These are phyloP conservation scores for Myzus persicae DNA, from an alignment of 1,140 invertebrate species.

Conservation along the genomic window DNA sequence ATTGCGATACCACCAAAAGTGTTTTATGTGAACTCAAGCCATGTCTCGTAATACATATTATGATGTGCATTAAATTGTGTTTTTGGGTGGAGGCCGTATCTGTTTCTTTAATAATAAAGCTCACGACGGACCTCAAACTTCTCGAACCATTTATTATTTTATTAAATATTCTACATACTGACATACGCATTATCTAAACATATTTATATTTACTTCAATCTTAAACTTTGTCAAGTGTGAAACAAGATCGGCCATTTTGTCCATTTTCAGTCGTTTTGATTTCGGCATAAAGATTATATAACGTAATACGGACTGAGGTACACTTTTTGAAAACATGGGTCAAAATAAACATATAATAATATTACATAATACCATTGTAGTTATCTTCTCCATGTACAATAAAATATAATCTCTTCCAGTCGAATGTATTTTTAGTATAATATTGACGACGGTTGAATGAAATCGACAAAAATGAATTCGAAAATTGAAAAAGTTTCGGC, in stretches of 20 bases:
- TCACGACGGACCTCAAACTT: neutral
- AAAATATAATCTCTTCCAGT: neutral
- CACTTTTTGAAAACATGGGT: neutral
- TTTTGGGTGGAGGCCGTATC: neutral
- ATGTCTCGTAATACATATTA: no score
- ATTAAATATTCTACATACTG: neutral
- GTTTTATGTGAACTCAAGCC: neutral
- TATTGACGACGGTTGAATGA: neutral
- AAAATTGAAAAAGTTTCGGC: no score
- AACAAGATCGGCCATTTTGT: neutral
- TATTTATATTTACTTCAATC: neutral
- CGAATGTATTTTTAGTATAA: neutral
- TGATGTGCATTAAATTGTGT: neutral
- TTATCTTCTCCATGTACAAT: neutral
- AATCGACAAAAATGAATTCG: no score
- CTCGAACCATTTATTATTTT: neutral
- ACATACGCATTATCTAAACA: neutral
- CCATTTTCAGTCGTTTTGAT: neutral
- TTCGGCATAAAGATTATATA: neutral
- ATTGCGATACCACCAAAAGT: no score
- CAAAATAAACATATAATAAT: neutral
- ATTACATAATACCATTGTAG: neutral
- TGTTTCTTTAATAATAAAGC: neutral
- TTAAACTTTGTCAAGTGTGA: neutral
- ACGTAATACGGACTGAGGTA: neutral